These are phyloP conservation scores for Sturmia bella DNA, from an alignment of 2,888 invertebrate species.

Conservation along the genomic window DNA sequence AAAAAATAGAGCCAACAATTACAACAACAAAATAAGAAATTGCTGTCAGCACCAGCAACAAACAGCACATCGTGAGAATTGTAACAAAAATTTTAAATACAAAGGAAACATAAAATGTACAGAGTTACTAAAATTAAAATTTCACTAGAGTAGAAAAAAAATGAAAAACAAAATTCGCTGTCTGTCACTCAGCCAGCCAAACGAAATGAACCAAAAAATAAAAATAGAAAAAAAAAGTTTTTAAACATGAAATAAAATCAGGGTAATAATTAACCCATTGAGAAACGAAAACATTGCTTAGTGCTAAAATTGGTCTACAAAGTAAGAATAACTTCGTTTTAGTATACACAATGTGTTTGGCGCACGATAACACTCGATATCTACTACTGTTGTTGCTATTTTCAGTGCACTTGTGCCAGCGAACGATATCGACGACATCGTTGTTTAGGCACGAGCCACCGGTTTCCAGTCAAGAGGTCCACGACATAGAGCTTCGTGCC, in stretches of 20 bases:
- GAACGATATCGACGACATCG: too few relatives aligned
- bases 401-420: too few relatives aligned
- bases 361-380: too few relatives aligned
- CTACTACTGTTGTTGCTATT: too few relatives aligned
- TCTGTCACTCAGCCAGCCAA: background rate
- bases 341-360: too few relatives aligned
- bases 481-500: too few relatives aligned
- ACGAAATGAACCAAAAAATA: conserved; percentile 32
- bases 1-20: conserved; percentile 30
- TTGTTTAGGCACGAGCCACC: too few relatives aligned
- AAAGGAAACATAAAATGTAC: conserved; percentile 10
- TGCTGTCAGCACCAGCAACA: conserved; percentile 45
- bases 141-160: conserved; percentile 22
- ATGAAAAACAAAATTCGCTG: conserved; percentile 27
- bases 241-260: conserved; percentile 33
- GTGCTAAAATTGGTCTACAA: background rate
- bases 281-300: background rate
- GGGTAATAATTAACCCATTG: conserved; percentile 41
- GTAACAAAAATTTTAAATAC: conserved; percentile 43
- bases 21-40: conserved; percentile 57
- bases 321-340: background rate
- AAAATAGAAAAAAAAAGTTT: conserved; percentile 4
- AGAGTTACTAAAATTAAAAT: conserved; percentile 49
- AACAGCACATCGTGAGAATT: conserved; percentile 64
- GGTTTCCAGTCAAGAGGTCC: too few relatives aligned